Conservation (phyloP, 2,888 invertebrate genomes). For the Pyrocoelia pectoralis region DNA sequence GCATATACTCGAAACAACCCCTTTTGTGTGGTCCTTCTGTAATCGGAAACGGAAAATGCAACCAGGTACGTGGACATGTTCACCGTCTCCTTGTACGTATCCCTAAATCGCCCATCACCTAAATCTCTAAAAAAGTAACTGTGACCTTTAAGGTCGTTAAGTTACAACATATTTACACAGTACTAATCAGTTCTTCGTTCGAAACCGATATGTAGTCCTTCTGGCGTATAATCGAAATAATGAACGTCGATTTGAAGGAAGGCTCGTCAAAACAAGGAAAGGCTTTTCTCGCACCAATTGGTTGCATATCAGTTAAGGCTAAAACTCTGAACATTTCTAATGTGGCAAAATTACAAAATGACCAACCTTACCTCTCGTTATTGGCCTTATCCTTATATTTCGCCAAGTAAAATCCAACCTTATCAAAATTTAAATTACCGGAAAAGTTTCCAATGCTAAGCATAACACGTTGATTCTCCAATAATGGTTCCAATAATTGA, state of each 20-base stretch:
- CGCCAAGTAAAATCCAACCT: conserved; percentile 61
- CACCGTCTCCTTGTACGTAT: conserved; percentile 21
- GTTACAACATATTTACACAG: neutral
- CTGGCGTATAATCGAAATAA: conserved; percentile 55
- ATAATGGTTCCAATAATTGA: neutral
- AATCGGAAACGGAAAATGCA: conserved; percentile 77
- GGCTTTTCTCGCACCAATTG: conserved; percentile 70
- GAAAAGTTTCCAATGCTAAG: conserved; percentile 32
- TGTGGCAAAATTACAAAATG: neutral
- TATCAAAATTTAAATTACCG: conserved; percentile 50
- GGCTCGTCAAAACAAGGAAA: conserved; percentile 82
- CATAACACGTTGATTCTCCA: neutral
- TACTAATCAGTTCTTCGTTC: conserved; percentile 19
- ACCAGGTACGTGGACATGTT: conserved; percentile 79
- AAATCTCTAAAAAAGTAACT: conserved; percentile 18
- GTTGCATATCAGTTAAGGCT: conserved; percentile 73
- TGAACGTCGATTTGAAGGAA: conserved; percentile 52
- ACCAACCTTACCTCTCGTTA: conserved; percentile 20
- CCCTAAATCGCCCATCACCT: conserved; percentile 18
- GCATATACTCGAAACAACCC: conserved; percentile 46
- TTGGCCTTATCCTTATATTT: conserved; percentile 52
- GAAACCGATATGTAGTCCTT: conserved; percentile 23
- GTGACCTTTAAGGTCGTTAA: neutral
- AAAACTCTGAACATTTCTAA: conserved; percentile 36
- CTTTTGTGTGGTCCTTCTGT: conserved; percentile 50